These are phyloP conservation scores for Pangasius mekongensis DNA, from an alignment of 2,797 vertebrate genomes.

Conservation along the genomic window DNA sequence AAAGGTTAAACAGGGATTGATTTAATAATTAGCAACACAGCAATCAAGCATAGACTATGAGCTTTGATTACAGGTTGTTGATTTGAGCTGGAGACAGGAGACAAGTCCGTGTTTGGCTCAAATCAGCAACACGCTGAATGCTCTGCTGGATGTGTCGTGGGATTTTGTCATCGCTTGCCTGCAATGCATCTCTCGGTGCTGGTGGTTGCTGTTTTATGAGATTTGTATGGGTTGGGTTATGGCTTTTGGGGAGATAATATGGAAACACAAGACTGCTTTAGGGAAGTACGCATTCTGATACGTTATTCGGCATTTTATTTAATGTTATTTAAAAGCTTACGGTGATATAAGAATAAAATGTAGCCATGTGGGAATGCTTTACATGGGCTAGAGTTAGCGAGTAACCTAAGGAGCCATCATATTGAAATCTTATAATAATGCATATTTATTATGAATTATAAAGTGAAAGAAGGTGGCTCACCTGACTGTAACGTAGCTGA, in stretches of 20 bases:
- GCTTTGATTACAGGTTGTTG: not conserved
- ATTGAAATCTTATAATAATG: not conserved
- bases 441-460: not conserved
- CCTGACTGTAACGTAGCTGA: not conserved
- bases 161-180: not conserved
- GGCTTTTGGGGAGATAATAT: not conserved
- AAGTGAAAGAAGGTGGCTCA: not conserved
- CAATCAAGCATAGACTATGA: not conserved
- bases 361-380: not conserved
- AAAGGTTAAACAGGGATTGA: not conserved
- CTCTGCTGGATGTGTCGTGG: not conserved
- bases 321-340: not conserved
- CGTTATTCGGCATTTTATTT: not conserved
- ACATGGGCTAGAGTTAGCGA: too few species aligned
- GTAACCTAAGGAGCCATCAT: too few species aligned
- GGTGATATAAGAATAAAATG: not conserved
- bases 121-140: too few species aligned
- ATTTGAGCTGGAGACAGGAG: not conserved
- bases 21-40: not conserved
- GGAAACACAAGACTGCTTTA: not conserved
- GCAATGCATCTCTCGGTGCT: not conserved
- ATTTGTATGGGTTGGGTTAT: too few species aligned
- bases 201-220: not conserved
- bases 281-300: not conserved
- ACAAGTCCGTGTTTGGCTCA: not conserved